A percentile compares a stretch with the other conserved stretches of the same genome.
phyloP scores from a whole-genome alignment of 30 jellyfish, hydroid and myxozoan genomes.

The Pelagia noctiluca region DNA sequence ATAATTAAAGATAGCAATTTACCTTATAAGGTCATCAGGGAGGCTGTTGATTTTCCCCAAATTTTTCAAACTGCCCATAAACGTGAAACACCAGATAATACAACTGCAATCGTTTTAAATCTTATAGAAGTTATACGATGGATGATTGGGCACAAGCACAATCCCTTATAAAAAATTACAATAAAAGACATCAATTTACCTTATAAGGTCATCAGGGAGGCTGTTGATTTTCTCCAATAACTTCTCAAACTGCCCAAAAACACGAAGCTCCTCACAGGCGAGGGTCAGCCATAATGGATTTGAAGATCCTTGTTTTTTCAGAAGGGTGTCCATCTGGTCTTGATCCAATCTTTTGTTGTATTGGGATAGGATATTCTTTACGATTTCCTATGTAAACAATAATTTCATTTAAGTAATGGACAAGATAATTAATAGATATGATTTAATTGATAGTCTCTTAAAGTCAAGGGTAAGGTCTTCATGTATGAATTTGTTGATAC shows the following conservation, averaged over 20 bases:
- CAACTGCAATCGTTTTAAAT: no score
- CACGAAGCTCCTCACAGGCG: conserved; percentile 98
- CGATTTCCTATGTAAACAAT: conserved; percentile 98
- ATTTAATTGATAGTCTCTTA: no score
- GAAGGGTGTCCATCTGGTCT: conserved; percentile 81
- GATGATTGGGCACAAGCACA: no score
- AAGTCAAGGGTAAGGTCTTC: no score
- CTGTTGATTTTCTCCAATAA: conserved; percentile 77
- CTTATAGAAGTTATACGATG: no score
- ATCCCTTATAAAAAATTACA: no score
- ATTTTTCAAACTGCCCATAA: no score
- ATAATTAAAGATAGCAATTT: no score
- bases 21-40: conserved; percentile 90
- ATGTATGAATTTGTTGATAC: no score
- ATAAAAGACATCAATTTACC: conserved; percentile 60
- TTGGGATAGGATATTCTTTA: conserved; percentile 81
- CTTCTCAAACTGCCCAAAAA: conserved; percentile 84
- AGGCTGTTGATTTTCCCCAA: no score
- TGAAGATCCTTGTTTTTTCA: conserved; percentile 87
- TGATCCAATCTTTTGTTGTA: conserved; percentile 91
- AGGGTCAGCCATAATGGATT: conserved; percentile 98
- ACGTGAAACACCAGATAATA: no score
- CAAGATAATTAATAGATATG: conserved; percentile 11
- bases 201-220: conserved; percentile 94
- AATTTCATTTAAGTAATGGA: neutral